Evolutionary conservation across 2,888 invertebrate genomes (phyloP), one percentile per base, ranked within the genome.

Genomic region (Melikaiella ostensackeni): DNA sequence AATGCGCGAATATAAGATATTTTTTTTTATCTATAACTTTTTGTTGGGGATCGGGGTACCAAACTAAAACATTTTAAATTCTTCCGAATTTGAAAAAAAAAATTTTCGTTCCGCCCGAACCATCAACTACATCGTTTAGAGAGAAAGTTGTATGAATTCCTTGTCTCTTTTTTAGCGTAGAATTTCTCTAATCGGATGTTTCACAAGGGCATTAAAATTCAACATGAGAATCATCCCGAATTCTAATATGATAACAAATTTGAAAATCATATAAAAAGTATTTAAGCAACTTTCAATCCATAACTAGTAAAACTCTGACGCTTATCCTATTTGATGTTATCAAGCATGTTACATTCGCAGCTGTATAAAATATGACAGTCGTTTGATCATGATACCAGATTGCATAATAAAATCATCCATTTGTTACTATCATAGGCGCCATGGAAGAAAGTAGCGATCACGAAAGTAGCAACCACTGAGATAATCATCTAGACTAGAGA

Each of bases 351-450:
- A 59, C 16, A 78, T 80, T 70, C 55, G 75, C 46, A 50, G 62
- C 38, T 35, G 7, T 30, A 57, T 59, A 42, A 79, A 78, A 64
- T 76, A 75, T 79, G 78, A 76, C 76, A 75, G 75, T 21, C 70
- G 74, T 79, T 80, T 76, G 70, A 80, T 79, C 77, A 59, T 79
- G 75, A 75, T 33, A 74, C 50, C 57, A 27, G 57, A 38, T 81
- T 81, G 77, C 77, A 77, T 79, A 76, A 76, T 27, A 59, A 59
- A 59, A 24, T 27, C 24, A 4, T 59, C 6, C 27, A 16, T 59
- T 59, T 59, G 27, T 16, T 59, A 27, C 6, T 16, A 59, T 27
- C 27, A 55, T 27, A 59, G 27, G 59, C 59, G 59, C 59, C 59
- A 59, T 24, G 59, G 27, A 59, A 59, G 59, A 59, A 59, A 59